Percentiles rank a stretch among this genome's conserved stretches.
Conservation (phyloP, 1,140 invertebrate species). For the Leguminivora glycinivorella region DNA sequence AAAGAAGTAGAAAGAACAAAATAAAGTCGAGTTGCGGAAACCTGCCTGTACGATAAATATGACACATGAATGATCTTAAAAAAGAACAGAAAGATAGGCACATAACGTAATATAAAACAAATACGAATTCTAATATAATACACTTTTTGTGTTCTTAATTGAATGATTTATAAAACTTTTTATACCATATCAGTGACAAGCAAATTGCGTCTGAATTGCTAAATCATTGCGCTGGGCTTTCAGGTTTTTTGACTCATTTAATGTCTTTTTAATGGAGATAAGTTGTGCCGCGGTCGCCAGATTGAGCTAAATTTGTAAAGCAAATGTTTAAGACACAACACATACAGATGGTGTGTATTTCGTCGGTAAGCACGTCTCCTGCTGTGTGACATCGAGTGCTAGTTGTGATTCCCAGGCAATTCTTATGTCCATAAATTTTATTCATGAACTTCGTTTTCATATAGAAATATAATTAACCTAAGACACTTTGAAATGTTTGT, state of each 20-base stretch:
- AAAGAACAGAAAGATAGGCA: no score
- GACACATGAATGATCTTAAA: no score
- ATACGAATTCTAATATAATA: background rate
- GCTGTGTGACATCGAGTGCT: background rate
- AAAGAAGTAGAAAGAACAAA: no score
- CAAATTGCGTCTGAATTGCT: constrained; percentile 11
- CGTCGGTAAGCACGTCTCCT: background rate
- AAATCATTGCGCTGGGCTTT: constrained; percentile 25
- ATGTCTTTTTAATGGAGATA: constrained; percentile 24
- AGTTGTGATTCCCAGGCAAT: background rate
- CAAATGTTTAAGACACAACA: background rate
- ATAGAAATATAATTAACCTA: no score
- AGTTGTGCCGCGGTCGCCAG: background rate
- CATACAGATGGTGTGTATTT: background rate
- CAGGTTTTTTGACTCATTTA: constrained; percentile 21
- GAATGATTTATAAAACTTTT: constrained; percentile 10
- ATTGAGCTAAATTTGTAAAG: constrained; percentile 7
- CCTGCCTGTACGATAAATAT: no score
- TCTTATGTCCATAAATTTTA: background rate
- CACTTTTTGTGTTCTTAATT: background rate
- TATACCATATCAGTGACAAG: constrained; percentile 10
- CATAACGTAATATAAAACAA: background rate
- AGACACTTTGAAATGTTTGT: no score
- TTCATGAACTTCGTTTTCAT: background rate
- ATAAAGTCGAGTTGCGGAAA: no score